Evolutionary conservation across 2,888 invertebrate species (phyloP), one percentile per base, ranked within the genome.

Genomic region (Tridacna crocea): DNA sequence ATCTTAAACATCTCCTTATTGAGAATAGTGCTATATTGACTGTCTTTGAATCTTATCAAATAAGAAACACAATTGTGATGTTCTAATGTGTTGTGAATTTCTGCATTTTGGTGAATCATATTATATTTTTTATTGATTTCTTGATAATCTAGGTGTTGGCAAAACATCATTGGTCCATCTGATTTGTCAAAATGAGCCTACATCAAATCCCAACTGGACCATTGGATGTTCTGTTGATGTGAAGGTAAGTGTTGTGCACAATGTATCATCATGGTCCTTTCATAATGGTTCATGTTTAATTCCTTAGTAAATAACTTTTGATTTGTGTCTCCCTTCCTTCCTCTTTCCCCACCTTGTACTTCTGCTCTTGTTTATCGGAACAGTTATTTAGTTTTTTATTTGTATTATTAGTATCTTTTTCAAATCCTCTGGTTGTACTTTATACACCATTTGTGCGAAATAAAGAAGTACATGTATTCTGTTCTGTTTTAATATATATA

Each of bases 141-240:
- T n/a, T 61, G 24, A 61, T 24, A 24, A 1, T 36, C 10, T 78
- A 97, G 99, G 99, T 83, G 99, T 99, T 84, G 99, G 99, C 26
- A 99, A 99, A 95, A 98, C 99, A 8, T 98, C 98, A 0, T 95
- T 99, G 70, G 98, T 98, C 0, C 97, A 99, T 95, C 95, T 99
- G 82, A 97, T 99, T 89, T 97, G 98, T 76, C 97, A 98, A 91
- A 97, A 97, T 93, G 97, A 98, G 85, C 96, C 98, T 0, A 96
- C 98, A 6, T 95, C 96, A 76, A 97, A 97, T 82, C 98, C 98
- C 0, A 97, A 98, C 77, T 99, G 98, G 98, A 99, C 99, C 0
- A 97, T 99, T 61, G 99, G 99, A 1, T 98, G 98, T 94, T 97
- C 98, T 0, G 97, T 99, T 0, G 99, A 99, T 95, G 98, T 99